These are phyloP conservation scores for Catharus bicknelli DNA, from an alignment of 2,113 vertebrate species.

Conservation along the genomic window DNA sequence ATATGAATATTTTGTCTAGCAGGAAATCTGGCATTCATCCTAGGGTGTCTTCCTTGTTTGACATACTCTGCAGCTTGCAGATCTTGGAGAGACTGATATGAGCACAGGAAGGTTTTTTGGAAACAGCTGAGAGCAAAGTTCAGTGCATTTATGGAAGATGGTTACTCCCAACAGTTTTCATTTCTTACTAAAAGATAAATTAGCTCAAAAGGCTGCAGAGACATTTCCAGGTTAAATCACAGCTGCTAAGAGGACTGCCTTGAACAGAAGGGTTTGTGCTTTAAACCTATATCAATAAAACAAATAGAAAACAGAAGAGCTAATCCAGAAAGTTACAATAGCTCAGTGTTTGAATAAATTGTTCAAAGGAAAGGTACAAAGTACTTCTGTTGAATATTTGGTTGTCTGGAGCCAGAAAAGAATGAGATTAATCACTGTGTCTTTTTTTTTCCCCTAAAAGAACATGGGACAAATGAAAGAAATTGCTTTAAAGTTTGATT, in stretches of 20 bases:
- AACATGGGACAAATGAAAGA: background rate
- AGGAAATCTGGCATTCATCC: slow-evolving; percentile 1
- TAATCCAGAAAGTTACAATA: background rate
- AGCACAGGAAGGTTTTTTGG: background rate
- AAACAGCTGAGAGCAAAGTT: background rate
- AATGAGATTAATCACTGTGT: background rate
- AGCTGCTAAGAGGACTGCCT: background rate
- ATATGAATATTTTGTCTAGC: background rate
- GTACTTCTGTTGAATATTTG: background rate
- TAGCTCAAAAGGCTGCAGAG: background rate
- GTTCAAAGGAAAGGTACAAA: background rate
- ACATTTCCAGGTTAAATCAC: slow-evolving; percentile 2
- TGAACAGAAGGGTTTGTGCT: background rate
- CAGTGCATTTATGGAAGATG: background rate
- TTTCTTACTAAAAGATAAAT: background rate
- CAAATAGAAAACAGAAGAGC: background rate
- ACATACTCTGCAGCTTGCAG: background rate
- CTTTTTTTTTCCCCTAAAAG: background rate
- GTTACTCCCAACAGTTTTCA: background rate
- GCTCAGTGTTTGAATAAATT: background rate
- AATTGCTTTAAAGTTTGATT: background rate
- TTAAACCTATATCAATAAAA: background rate
- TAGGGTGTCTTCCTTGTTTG: background rate
- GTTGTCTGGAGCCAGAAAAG: background rate
- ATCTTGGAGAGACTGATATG: background rate